Evolutionary conservation across 53 echinoderm and acorn worm species (phyloP).

Genomic region (Crossaster papposus): DNA sequence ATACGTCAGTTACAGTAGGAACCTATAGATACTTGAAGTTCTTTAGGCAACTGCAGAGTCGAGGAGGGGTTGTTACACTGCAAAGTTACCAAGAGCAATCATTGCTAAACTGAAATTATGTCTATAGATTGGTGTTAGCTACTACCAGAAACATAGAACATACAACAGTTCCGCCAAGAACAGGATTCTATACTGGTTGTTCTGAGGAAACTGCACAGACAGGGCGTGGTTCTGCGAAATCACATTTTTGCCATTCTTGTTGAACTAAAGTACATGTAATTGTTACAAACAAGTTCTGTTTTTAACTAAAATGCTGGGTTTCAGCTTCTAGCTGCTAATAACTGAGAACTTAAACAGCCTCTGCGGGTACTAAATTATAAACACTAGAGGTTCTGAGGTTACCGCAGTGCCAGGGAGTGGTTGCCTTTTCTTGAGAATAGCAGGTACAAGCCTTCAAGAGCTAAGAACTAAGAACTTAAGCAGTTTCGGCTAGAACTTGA

Average conservation of each 20-base stretch:
- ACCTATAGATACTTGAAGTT: too few species aligned
- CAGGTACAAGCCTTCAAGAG: conserved; percentile 64
- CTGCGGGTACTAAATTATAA: conserved; percentile 80
- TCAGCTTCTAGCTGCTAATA: too few species aligned
- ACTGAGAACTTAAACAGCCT: conserved; percentile 89
- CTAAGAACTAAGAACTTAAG: too few species aligned
- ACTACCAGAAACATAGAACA: conserved; percentile 77
- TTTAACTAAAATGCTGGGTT: conserved; percentile 34
- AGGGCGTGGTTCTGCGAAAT: conserved; percentile 88
- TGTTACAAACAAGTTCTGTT: too few species aligned
- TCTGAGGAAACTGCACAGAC: conserved; percentile 82
- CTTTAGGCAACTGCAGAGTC: too few species aligned
- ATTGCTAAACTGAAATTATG: conserved; percentile 30
- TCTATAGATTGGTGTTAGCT: too few species aligned
- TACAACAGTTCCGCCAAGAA: conserved; percentile 87
- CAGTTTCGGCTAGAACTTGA: too few species aligned
- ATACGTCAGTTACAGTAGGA: too few species aligned
- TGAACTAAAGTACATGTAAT: too few species aligned
- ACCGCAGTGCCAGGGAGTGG: conserved; percentile 88
- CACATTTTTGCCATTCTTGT: conserved; percentile 61
- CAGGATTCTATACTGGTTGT: conserved; percentile 90
- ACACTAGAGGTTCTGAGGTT: too few species aligned
- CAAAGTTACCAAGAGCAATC: conserved; percentile 63
- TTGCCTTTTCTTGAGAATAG: conserved; percentile 69
- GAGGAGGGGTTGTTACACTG: too few species aligned